Conservation (phyloP, 2,888 invertebrate species). For the Catocala nupta region DNA sequence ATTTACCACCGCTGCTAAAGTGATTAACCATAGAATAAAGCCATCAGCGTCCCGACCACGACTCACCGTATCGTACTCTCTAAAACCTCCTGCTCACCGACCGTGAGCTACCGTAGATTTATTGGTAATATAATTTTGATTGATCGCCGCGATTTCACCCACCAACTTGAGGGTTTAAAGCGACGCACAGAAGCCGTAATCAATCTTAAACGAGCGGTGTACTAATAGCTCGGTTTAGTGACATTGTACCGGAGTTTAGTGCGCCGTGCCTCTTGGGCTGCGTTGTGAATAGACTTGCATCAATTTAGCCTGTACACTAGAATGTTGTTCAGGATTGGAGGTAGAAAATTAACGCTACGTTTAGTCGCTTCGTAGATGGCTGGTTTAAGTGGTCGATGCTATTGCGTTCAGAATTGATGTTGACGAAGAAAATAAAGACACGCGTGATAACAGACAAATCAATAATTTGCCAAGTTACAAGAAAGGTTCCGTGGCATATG, state of each 20-base stretch:
- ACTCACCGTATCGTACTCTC: conserved; percentile 49
- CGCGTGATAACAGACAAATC: no score
- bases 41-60: conserved; percentile 17
- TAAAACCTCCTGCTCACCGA: conserved; percentile 60
- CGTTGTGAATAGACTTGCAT: conserved; percentile 10
- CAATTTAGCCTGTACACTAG: neutral
- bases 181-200: conserved; percentile 65
- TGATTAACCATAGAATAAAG: no score
- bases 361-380: neutral
- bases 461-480: neutral
- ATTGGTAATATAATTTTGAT: conserved; percentile 87
- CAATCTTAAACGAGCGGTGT: conserved; percentile 64
- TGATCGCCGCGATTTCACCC: conserved; percentile 75
- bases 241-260: conserved; percentile 44
- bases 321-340: neutral
- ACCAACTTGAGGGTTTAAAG: conserved; percentile 70
- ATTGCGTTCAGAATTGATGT: no score
- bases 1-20: no score
- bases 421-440: no score
- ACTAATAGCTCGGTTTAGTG: conserved; percentile 45
- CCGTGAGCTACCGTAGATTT: conserved; percentile 79
- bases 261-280: conserved; percentile 17
- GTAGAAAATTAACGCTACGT: neutral
- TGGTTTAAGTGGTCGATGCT: no score
- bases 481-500: no score